Evolutionary conservation across 2,113 vertebrate species (phyloP).

Genomic region (Neolamprologus caudopunctatus): DNA sequence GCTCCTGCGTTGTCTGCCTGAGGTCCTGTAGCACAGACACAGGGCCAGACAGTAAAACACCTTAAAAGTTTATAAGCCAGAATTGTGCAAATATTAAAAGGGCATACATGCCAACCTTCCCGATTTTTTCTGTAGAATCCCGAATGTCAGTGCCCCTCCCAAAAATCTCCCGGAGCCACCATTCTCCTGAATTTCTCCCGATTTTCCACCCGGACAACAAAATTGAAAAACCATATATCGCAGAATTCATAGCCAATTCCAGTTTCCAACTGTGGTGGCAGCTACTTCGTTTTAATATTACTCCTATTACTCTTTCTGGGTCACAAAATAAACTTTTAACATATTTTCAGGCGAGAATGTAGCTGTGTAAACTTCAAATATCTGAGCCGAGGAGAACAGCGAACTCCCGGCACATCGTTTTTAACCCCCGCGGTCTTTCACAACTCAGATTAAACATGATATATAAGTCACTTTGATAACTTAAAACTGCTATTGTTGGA

Average conservation of each 20-base stretch:
- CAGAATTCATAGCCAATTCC: neutral
- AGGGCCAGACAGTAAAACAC: neutral
- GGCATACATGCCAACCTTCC: neutral
- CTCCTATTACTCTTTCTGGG: neutral
- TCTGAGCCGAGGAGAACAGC: neutral
- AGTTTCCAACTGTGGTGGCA: neutral
- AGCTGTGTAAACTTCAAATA: neutral
- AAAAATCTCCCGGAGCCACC: neutral
- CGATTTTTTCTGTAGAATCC: neutral
- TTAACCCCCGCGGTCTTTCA: neutral
- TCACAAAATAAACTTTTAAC: neutral
- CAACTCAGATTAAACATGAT: neutral
- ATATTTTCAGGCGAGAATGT: neutral
- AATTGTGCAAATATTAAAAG: neutral
- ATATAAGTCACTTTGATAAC: neutral
- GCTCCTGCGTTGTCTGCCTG: conserved; percentile 25
- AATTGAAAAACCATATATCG: neutral
- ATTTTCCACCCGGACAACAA: neutral
- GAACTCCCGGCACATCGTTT: neutral
- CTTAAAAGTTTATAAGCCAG: neutral
- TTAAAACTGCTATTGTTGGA: neutral
- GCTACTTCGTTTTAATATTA: neutral
- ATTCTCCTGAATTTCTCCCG: neutral
- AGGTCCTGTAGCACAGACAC: conserved; percentile 42
- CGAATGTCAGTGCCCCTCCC: fast-evolving